These are phyloP conservation scores for Oreohelix idahoensis DNA, from an alignment of 1,140 invertebrate genomes.

Conservation along the genomic window DNA sequence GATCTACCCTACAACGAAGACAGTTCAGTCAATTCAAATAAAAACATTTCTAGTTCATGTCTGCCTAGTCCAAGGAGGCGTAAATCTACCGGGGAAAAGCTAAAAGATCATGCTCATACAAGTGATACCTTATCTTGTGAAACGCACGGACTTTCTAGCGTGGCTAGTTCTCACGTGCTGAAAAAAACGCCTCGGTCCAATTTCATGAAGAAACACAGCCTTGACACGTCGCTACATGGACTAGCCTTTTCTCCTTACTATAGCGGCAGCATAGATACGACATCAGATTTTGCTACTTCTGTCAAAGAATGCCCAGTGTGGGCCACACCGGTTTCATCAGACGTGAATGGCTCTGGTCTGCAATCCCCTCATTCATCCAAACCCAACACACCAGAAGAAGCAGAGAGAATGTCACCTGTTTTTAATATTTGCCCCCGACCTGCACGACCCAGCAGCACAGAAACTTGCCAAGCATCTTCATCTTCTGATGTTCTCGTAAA, in stretches of 20 bases:
- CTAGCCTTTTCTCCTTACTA: not conserved
- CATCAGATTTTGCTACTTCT: not conserved
- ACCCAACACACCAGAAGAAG: not conserved
- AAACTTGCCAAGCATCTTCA: not conserved
- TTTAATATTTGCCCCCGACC: conserved; percentile 18
- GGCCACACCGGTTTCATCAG: conserved; percentile 11
- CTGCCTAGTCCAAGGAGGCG: conserved; percentile 27
- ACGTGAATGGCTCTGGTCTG: not conserved
- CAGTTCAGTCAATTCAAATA: not conserved
- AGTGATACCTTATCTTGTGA: not conserved
- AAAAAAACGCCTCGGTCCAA: conserved; percentile 2
- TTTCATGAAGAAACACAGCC: conserved; percentile 42
- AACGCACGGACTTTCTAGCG: not conserved
- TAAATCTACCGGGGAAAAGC: conserved; percentile 27
- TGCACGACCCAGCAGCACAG: not conserved
- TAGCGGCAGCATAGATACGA: not conserved
- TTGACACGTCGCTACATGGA: conserved; percentile 29
- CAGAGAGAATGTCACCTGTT: not conserved
- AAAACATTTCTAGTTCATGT: conserved; percentile 8
- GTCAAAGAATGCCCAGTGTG: not conserved
- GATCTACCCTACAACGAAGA: not conserved
- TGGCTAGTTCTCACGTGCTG: not conserved
- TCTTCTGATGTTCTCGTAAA: conserved; percentile 31
- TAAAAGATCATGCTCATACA: conserved; percentile 19
- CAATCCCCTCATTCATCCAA: not conserved